These are phyloP conservation scores for Amphipoea oculea DNA, from an alignment of 2,888 invertebrate genomes.

Conservation along the genomic window DNA sequence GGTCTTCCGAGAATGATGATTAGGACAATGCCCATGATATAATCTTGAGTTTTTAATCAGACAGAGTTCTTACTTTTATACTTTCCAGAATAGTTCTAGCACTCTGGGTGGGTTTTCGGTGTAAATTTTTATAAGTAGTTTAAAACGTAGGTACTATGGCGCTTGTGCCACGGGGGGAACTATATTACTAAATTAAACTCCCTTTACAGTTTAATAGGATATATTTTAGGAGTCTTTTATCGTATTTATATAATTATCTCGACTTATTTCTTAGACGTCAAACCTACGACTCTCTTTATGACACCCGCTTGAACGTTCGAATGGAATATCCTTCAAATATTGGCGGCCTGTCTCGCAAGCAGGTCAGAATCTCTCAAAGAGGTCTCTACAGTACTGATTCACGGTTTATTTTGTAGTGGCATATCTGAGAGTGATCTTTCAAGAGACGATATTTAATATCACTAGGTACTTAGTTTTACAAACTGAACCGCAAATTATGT, in stretches of 20 bases:
- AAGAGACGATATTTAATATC: background rate
- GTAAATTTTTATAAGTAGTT: background rate
- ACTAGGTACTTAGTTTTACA: background rate
- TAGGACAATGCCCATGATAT: background rate
- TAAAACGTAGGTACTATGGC: background rate
- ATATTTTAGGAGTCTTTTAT: too few species aligned
- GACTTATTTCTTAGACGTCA: too few species aligned
- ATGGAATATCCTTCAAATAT: too few species aligned
- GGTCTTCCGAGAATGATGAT: background rate
- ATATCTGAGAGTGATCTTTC: background rate
- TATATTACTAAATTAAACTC: too few species aligned
- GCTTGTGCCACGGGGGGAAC: too few species aligned
- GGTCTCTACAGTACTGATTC: too few species aligned
- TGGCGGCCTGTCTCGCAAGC: too few species aligned
- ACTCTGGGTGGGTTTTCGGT: background rate
- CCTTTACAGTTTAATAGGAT: too few species aligned
- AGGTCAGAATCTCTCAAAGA: too few species aligned
- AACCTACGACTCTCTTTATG: too few species aligned
- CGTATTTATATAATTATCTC: too few species aligned
- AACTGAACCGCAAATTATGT: conserved; percentile 13
- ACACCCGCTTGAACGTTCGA: too few species aligned
- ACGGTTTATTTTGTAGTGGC: background rate
- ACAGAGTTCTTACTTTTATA: background rate
- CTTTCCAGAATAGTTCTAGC: background rate
- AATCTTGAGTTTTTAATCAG: background rate